Conservation (phyloP, 2,797 vertebrate genomes). For the Bovichtus diacanthus region DNA sequence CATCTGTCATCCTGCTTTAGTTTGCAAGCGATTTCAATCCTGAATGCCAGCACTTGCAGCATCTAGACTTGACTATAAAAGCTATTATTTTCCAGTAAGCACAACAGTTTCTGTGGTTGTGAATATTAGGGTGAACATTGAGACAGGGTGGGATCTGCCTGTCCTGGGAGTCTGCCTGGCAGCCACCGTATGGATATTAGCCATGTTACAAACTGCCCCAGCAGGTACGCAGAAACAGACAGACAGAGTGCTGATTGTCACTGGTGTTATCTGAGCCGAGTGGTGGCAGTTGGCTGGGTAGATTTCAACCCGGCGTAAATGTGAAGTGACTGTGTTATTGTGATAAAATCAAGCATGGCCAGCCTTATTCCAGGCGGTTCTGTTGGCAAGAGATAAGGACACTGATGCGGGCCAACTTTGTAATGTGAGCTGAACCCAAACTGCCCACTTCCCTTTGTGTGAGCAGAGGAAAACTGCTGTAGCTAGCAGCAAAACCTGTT, state of each 20-base stretch:
- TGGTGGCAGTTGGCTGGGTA: slow-evolving; percentile 65
- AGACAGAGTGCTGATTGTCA: slow-evolving; percentile 61
- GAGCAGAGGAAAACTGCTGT: slow-evolving; percentile 39
- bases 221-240: slow-evolving; percentile 51
- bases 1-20: not conserved
- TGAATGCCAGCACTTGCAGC: not conserved
- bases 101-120: slow-evolving; percentile 4
- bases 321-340: slow-evolving; percentile 67
- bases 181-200: slow-evolving; percentile 29
- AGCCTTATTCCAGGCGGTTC: slow-evolving; percentile 46
- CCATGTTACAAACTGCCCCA: slow-evolving; percentile 54
- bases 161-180: slow-evolving; percentile 41
- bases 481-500: slow-evolving; percentile 35
- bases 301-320: slow-evolving; percentile 55
- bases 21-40: not conserved
- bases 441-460: slow-evolving; percentile 46
- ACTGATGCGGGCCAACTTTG: slow-evolving; percentile 48
- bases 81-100: not conserved
- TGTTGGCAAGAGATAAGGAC: slow-evolving; percentile 46
- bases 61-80: not conserved
- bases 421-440: slow-evolving; percentile 60
- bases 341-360: slow-evolving; percentile 60
- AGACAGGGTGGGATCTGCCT: slow-evolving; percentile 6
- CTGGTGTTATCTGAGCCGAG: slow-evolving; percentile 62
- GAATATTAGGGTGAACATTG: slow-evolving; percentile 16